phyloP scores from a whole-genome alignment of 2,888 invertebrate genomes.

The Athalia circularis region DNA sequence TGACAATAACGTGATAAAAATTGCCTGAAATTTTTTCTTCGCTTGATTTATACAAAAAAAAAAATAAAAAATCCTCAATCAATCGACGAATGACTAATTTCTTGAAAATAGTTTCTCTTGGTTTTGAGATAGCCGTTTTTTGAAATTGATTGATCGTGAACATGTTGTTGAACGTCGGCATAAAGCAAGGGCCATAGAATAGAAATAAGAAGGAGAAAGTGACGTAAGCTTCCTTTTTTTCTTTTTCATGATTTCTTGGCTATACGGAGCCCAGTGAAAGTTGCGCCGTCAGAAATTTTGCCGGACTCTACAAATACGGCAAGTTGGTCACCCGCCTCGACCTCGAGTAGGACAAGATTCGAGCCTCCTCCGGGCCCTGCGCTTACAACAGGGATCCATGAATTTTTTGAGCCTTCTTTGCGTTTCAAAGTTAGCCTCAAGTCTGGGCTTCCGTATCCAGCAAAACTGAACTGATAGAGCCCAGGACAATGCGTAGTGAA shows the following conservation, averaged over 20 bases:
- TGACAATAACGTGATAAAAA: neutral
- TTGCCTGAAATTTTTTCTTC: conserved; percentile 14
- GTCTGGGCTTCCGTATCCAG: conserved; percentile 69
- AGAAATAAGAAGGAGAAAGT: conserved; percentile 29
- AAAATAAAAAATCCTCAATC: no score
- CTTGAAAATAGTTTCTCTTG: no score
- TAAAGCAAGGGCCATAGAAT: neutral
- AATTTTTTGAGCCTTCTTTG: conserved; percentile 64
- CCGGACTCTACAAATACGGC: conserved; percentile 71
- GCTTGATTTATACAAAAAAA: neutral
- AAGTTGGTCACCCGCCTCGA: conserved; percentile 71
- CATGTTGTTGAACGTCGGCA: no score
- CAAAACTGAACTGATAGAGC: conserved; percentile 74
- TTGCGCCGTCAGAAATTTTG: conserved; percentile 63
- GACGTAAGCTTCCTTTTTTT: conserved; percentile 28
- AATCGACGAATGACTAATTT: no score
- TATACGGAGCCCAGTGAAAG: conserved; percentile 71
- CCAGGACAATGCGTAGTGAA: conserved; percentile 75
- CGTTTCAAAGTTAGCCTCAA: conserved; percentile 66
- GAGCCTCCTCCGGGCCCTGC: conserved; percentile 69
- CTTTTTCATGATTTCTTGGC: conserved; percentile 67
- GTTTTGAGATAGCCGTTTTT: no score
- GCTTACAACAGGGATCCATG: conserved; percentile 63
- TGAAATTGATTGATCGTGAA: no score
- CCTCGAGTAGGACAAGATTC: conserved; percentile 69